Percentiles rank a stretch among this genome's conserved stretches.
Conservation (phyloP, 2,888 invertebrate species). For the Dasysyrphus albostriatus region DNA sequence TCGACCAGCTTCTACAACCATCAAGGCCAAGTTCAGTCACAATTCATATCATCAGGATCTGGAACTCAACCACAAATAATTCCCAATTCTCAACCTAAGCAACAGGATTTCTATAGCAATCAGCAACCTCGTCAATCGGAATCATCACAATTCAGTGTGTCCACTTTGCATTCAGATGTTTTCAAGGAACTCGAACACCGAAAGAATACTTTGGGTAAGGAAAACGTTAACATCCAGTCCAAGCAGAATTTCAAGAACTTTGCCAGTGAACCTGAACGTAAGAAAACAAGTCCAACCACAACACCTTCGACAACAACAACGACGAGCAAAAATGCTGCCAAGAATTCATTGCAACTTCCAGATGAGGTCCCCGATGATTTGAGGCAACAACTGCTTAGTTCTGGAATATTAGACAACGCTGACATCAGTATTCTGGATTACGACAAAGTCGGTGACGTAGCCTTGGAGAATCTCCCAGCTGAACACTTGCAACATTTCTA, state of each 20-base stretch:
- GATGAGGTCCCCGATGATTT: conserved; percentile 95
- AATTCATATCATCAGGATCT: conserved; percentile 64
- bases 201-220: conserved; percentile 36
- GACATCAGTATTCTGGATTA: conserved; percentile 95
- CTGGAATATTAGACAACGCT: conserved; percentile 94
- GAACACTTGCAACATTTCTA: conserved; percentile 95
- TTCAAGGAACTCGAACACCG: conserved; percentile 82
- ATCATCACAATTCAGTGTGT: conserved; percentile 81
- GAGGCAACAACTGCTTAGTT: conserved; percentile 91
- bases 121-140: conserved; percentile 73
- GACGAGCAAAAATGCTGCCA: conserved; percentile 77
- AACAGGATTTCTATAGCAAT: conserved; percentile 67
- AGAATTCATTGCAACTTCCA: conserved; percentile 86
- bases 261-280: background rate
- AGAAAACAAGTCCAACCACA: conserved; percentile 38
- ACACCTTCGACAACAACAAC: conserved; percentile 68
- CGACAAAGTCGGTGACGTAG: conserved; percentile 94
- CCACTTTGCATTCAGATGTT: conserved; percentile 83
- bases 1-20: conserved; percentile 78
- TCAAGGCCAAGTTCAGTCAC: conserved; percentile 77
- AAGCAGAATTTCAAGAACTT: conserved; percentile 57
- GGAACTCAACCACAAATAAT: conserved; percentile 79
- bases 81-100: conserved; percentile 80
- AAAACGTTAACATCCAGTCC: conserved; percentile 50
- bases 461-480: conserved; percentile 92